Conservation (phyloP, 2,797 vertebrate species). For the Hippoglossus hippoglossus region DNA sequence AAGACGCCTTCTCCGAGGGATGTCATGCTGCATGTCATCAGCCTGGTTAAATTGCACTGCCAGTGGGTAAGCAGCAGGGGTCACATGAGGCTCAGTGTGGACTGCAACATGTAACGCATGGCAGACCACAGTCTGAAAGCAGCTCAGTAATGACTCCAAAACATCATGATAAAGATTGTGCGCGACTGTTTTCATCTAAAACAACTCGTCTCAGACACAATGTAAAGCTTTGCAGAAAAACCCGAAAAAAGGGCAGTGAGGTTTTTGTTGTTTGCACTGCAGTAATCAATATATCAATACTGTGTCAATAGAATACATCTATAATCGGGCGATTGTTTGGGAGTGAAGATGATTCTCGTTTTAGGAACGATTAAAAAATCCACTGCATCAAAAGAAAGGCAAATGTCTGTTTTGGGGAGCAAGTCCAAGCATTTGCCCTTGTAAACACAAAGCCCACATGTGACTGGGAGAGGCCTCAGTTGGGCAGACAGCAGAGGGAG, state of each 20-base stretch:
- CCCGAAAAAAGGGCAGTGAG: constrained; percentile 31
- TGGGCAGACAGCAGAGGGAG: constrained; percentile 85
- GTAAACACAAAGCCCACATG: constrained; percentile 80
- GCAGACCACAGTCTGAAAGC: constrained; percentile 79
- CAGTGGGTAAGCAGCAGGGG: constrained; percentile 87
- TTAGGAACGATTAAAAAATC: constrained; percentile 57
- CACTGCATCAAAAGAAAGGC: constrained; percentile 32
- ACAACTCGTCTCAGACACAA: constrained; percentile 52
- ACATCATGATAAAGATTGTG: constrained; percentile 81
- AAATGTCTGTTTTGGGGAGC: constrained; percentile 59
- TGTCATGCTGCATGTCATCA: constrained; percentile 84
- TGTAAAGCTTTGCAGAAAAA: constrained; percentile 31
- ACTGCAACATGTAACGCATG: constrained; percentile 82
- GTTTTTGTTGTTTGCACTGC: constrained; percentile 48
- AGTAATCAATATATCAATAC: constrained; percentile 75
- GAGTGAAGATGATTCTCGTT: constrained; percentile 45
- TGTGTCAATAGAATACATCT: constrained; percentile 59
- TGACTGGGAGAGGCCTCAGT: constrained; percentile 79
- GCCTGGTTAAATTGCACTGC: constrained; percentile 85
- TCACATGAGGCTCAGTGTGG: constrained; percentile 85
- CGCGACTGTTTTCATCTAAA: constrained; percentile 71
- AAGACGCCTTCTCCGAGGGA: constrained; percentile 62
- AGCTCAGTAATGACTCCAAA: constrained; percentile 82
- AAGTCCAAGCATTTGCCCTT: constrained; percentile 74
- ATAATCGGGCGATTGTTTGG: constrained; percentile 47